Base-by-base conservation (phyloP, 2,797 vertebrate species). In the Amphiprion clarkii region DNA sequence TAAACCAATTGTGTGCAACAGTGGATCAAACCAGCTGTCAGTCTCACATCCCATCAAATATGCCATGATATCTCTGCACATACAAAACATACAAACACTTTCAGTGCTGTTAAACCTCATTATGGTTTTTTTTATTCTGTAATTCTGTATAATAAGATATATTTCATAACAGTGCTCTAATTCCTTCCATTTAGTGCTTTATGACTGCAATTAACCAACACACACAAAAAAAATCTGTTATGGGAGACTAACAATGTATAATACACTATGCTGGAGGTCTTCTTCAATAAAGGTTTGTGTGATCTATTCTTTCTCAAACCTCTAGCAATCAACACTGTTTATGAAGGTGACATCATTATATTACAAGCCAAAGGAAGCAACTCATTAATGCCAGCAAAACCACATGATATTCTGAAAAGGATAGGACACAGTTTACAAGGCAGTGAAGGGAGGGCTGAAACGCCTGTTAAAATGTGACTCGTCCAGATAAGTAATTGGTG, bases 401-500 rank as follows among this genome's bases (percentile, higher is more conserved):
- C 56, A 40, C 67, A 69, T 25, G 42, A 82, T 83, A 78, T 79
- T 85, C 78, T 40, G 67, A 71, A 67, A 83, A 73, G 80, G 76
- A 88, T 52, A 67, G 74, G 61, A 77, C 73, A 68, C 55, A 63
- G 72, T 92, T 93, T 87, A 93, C 82, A 75, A 90, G 85, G 79
- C 82, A 49, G 81, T 58, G 64, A 80, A 75, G 76, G 84, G 58
- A 84, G 88, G 71, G 81, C 88, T 80, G 88, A 83, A 73, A 67
- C 79, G 85, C 83, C 78, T 81, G 82, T 93, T 89, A 76, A 83
- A 87, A 84, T 84, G 48, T 61, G 83, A 86, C 84, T 88, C 79
- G 49, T 84, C 79, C 88, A 89, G 87, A 89, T 88, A 88, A 88
- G 86, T 90, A 88, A 90, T 83, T 88, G 60, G 76, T 70, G 71